Base-by-base conservation (phyloP, 2,888 invertebrate genomes). In the Caenorhabditis angaria region DNA sequence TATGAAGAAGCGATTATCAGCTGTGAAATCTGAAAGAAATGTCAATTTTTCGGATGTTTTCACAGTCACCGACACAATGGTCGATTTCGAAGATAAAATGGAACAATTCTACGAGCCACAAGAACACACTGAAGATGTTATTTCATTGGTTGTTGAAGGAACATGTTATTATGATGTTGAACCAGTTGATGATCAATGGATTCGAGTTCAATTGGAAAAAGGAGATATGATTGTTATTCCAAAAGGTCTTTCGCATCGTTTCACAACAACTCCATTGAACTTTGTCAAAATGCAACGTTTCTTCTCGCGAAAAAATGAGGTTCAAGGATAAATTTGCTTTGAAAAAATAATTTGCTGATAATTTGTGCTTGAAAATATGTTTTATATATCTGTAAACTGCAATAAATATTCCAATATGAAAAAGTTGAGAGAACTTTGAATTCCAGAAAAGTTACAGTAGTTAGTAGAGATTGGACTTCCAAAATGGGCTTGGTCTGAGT, bases 221-320 rank as follows among this genome's bases (percentile, higher is more conserved):
- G 85, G 85, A 28, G 85, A 85, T 64, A 66, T 85, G 62, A 76
- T 85, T 59, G 81, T 85, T 35, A 83, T 85, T 61, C 85, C 85
- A 6, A 82, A 82, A 68, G 83, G 82, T 41, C 60, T 77, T 20
- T 72, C 81, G 14, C 79, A 82, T 54, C 71, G 84, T 12, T 84
- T 82, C 80, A 84, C 84, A 20, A 75, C 76, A 51, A 84, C 84
- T 64, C 82, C 84, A 28, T 80, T 79, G 83, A 83, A 83, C 73
- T 81, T 68, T 58, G 83, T 84, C 61, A 78, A 82, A 53, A 76
- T 84, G 47, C 83, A 83, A 61, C 82, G 84, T 55, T 84, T 84
- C 81, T 81, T 76, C 75, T 64, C 64, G 56, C 69, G 80, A 60
- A 77, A 75, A 65, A 63, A 65, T 61, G 80, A 78, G 64, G 69